Percentiles rank a stretch among this genome's conserved stretches.
These are phyloP conservation scores for Hirudo medicinalis DNA, from an alignment of 1,140 invertebrate genomes.

Conservation along the genomic window DNA sequence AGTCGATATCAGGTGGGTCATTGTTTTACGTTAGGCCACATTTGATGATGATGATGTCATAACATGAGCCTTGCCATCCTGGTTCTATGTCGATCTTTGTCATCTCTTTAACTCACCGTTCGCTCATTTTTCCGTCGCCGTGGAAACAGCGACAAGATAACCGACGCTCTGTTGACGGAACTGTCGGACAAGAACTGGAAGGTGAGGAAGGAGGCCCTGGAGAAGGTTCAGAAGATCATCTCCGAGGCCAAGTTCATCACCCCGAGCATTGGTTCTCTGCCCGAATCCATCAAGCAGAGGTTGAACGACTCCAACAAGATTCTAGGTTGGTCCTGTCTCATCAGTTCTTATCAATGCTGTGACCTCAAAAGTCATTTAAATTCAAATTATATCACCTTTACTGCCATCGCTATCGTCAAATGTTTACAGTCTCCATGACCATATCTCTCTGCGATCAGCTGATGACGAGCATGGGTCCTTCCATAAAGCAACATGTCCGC, in stretches of 20 bases:
- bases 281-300: slow-evolving; percentile 58
- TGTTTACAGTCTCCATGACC: slow-evolving; percentile 39
- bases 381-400: not conserved
- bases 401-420: not conserved
- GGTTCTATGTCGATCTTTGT: not conserved
- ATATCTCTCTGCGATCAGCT: slow-evolving; percentile 66
- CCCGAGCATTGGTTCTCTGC: slow-evolving; percentile 64
- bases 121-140: not conserved
- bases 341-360: no score
- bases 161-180: slow-evolving; percentile 63
- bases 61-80: no score
- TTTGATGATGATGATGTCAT: not conserved
- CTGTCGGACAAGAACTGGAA: slow-evolving; percentile 90
- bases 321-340: slow-evolving; percentile 43
- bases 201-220: slow-evolving; percentile 65
- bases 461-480: slow-evolving; percentile 63
- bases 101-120: not conserved
- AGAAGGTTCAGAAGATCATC: slow-evolving; percentile 58
- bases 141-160: slow-evolving; percentile 56
- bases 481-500: slow-evolving; percentile 63
- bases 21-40: not conserved
- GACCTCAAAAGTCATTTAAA: no score
- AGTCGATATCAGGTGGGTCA: slow-evolving; percentile 54
- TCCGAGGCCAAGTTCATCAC: slow-evolving; percentile 64
- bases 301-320: slow-evolving; percentile 79